phyloP scores from a whole-genome alignment of 2,797 vertebrate genomes.

The Alosa sapidissima region DNA sequence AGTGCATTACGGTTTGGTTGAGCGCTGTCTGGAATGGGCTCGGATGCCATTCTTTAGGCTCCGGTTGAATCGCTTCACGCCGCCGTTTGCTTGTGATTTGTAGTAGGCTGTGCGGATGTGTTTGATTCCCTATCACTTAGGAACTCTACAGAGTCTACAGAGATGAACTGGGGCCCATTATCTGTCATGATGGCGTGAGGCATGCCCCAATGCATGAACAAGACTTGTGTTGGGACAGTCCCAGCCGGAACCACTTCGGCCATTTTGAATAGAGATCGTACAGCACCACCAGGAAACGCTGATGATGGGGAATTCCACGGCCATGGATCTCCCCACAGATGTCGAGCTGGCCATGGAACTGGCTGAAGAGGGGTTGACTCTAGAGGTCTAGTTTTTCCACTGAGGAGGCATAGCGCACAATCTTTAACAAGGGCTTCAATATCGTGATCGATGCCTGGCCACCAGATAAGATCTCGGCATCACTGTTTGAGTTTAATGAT shows the following conservation, averaged over 20 bases:
- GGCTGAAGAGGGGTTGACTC: slow-evolving; percentile 29
- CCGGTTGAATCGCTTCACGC: no score
- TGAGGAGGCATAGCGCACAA: slow-evolving; percentile 36
- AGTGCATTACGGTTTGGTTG: no score
- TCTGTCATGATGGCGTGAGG: not conserved
- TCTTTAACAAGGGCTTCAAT: slow-evolving; percentile 40
- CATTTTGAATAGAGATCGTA: not conserved
- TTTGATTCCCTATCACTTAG: no score
- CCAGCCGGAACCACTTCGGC: slow-evolving; percentile 22
- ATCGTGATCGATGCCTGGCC: not conserved
- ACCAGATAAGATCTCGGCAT: slow-evolving; percentile 27
- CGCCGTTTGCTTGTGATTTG: no score
- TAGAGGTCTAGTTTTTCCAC: slow-evolving; percentile 33
- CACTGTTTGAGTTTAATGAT: slow-evolving; percentile 46
- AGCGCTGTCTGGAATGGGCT: no score
- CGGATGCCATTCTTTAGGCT: no score
- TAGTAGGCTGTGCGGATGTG: no score
- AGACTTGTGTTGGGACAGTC: not conserved
- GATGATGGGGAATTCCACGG: no score
- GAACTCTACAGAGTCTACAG: no score
- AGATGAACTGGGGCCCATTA: not conserved
- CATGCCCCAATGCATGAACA: not conserved
- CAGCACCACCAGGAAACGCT: no score
- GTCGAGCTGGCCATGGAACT: slow-evolving; percentile 27
- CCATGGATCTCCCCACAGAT: slow-evolving; percentile 24